Percentiles rank a stretch among this genome's conserved stretches.
These are phyloP conservation scores for Hermaeophaga mercurialis DNA, from an alignment of 2,888 invertebrate species.

Conservation along the genomic window DNA sequence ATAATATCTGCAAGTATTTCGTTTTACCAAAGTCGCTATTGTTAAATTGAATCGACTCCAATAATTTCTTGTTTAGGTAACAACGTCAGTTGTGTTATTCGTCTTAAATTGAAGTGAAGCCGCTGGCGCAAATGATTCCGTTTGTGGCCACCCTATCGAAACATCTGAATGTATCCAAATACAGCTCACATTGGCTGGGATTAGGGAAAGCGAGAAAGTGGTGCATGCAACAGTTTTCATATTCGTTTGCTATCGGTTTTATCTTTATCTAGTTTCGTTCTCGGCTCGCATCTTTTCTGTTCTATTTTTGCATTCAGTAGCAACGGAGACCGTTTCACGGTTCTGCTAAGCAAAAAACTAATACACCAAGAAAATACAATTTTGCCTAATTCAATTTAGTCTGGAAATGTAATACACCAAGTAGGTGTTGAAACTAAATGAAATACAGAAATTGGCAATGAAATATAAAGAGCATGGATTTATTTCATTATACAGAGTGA, in stretches of 20 bases:
- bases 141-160: not conserved
- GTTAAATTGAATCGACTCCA: no score
- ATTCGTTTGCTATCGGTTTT: constrained; percentile 7
- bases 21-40: no score
- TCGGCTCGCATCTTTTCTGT: not conserved
- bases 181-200: constrained; percentile 17
- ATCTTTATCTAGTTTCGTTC: constrained; percentile 3
- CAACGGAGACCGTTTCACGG: constrained; percentile 3
- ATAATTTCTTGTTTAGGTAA: no score
- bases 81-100: no score
- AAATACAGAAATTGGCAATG: no score
- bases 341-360: not conserved
- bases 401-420: no score
- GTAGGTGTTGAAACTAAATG: no score
- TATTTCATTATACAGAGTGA: no score
- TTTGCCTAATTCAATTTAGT: no score
- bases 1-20: no score
- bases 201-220: constrained; percentile 21
- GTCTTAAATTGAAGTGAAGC: not conserved
- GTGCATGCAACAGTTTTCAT: constrained; percentile 27
- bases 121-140: constrained; percentile 5
- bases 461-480: no score
- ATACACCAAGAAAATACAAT: not conserved
- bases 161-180: constrained; percentile 1
- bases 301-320: constrained; percentile 3